These are phyloP conservation scores for Platorchestia sp. DNA, from an alignment of 1,140 invertebrate species.

Conservation along the genomic window DNA sequence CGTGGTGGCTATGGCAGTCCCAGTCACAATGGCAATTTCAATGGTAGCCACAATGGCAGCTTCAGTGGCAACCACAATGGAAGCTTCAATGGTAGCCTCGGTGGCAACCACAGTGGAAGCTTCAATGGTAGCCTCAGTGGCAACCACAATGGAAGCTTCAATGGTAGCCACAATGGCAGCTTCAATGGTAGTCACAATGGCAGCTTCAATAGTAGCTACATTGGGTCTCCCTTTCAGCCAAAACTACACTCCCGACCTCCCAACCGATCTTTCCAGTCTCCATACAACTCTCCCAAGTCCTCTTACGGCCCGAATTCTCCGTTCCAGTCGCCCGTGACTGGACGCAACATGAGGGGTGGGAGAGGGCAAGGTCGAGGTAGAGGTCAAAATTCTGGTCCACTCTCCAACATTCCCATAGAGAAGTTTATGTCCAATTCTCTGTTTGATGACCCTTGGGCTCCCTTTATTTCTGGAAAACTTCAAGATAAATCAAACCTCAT, in stretches of 20 bases:
- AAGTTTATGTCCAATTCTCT: neutral
- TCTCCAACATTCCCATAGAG: constrained; percentile 3
- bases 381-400: neutral
- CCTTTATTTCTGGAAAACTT: neutral
- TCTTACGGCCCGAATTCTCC: neutral
- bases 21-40: no score
- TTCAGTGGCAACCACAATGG: no score
- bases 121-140: no score
- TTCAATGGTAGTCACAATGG: neutral
- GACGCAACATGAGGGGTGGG: neutral
- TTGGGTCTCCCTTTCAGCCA: neutral
- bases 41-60: no score
- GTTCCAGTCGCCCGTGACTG: neutral
- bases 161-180: neutral
- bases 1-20: neutral
- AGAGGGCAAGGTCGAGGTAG: neutral
- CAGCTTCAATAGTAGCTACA: neutral
- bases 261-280: neutral
- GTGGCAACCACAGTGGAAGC: no score
- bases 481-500: neutral
- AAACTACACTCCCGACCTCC: neutral
- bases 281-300: neutral
- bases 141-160: no score
- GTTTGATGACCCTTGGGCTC: constrained; percentile 6
- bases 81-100: no score